A percentile compares a stretch with the other conserved stretches of the same genome.
Evolutionary conservation across 2,113 vertebrate species (phyloP).

Genomic region (Procapra przewalskii): DNA sequence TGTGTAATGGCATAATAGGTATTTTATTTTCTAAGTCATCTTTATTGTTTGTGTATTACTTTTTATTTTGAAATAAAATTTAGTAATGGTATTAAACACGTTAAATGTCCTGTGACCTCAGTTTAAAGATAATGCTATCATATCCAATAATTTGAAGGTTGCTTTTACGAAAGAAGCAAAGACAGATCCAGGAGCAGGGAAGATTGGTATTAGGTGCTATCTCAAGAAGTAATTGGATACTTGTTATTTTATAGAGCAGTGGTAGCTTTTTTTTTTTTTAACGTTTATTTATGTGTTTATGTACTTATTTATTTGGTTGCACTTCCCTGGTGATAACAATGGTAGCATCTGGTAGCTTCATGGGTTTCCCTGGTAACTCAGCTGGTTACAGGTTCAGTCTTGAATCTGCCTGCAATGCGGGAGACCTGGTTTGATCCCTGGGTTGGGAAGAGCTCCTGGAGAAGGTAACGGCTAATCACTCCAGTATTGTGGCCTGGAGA

Average conservation of each 20-base stretch:
- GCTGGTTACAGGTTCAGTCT: not conserved
- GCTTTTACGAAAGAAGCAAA: not conserved
- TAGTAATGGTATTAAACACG: not conserved
- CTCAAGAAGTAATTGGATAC: not conserved
- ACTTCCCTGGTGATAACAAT: not conserved
- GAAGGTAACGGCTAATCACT: not conserved
- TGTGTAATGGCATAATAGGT: not conserved
- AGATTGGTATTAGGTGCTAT: not conserved
- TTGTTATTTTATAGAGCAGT: not conserved
- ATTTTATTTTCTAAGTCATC: not conserved
- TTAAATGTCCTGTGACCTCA: not conserved
- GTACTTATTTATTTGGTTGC: not conserved
- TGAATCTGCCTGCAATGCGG: not conserved
- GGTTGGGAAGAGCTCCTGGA: not conserved
- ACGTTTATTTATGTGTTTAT: not conserved
- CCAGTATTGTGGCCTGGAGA: not conserved
- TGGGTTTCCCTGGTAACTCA: not conserved
- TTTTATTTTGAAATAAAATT: slow-evolving; percentile 30
- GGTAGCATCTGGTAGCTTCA: not conserved
- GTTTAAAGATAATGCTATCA: not conserved
- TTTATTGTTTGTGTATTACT: not conserved
- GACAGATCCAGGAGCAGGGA: not conserved
- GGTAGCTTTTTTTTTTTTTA: not conserved
- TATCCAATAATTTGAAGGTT: not conserved
- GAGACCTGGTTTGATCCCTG: not conserved